Percentiles rank a stretch among this genome's conserved stretches.
Conservation (phyloP, 1,140 invertebrate genomes). For the Cylas formicarius region DNA sequence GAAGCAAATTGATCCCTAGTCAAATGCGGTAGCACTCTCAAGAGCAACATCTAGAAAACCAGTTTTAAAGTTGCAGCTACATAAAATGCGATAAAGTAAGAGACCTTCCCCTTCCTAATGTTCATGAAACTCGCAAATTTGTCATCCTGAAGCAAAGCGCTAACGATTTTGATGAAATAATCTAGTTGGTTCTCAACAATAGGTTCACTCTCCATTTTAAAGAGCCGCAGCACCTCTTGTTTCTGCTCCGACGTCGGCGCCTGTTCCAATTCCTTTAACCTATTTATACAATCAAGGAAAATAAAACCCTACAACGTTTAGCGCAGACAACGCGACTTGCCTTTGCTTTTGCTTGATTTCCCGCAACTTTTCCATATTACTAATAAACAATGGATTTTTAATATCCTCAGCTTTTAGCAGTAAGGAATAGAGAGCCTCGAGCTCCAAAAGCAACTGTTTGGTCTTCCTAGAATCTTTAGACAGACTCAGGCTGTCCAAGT, state of each 20-base stretch:
- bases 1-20: conserved; percentile 24
- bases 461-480: conserved; percentile 55
- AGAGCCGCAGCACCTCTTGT: conserved; percentile 43
- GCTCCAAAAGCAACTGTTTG: conserved; percentile 70
- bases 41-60: conserved; percentile 46
- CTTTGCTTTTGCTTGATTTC: conserved; percentile 40
- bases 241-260: conserved; percentile 50
- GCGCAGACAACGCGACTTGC: too few species aligned
- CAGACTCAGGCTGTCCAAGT: conserved; percentile 43
- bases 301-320: background rate
- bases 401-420: conserved; percentile 66
- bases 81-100: background rate
- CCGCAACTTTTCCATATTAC: conserved; percentile 50
- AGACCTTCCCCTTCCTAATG: conserved; percentile 67
- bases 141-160: conserved; percentile 56
- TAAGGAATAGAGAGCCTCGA: conserved; percentile 67
- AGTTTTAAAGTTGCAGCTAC: conserved; percentile 3
- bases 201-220: conserved; percentile 39
- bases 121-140: conserved; percentile 59
- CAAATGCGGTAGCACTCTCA: conserved; percentile 50
- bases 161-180: conserved; percentile 53
- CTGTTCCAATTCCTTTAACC: conserved; percentile 41
- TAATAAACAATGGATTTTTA: conserved; percentile 61
- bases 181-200: conserved; percentile 44
- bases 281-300: conserved; percentile 4